phyloP scores from a whole-genome alignment of 2,113 vertebrate genomes.

The Sinosuthora webbiana region DNA sequence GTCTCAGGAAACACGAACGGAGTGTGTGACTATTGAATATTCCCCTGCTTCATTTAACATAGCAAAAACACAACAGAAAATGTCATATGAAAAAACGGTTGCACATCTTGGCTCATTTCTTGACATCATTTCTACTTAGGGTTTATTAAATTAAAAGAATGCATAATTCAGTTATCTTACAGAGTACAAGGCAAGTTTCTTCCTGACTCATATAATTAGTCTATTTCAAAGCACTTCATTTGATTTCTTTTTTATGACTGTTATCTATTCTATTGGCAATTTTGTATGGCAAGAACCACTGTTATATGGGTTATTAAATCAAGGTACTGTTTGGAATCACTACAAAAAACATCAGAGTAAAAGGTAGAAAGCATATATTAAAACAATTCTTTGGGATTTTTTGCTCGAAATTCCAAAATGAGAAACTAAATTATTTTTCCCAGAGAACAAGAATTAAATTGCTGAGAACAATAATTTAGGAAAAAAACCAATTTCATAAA shows the following conservation, averaged over 20 bases:
- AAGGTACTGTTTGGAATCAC: not conserved
- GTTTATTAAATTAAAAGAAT: conserved; percentile 27
- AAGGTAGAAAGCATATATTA: not conserved
- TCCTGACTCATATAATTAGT: conserved; percentile 11
- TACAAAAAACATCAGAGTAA: not conserved
- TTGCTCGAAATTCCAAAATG: not conserved
- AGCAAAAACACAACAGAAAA: not conserved
- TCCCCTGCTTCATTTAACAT: not conserved
- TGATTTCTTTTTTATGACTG: not conserved
- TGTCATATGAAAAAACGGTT: not conserved
- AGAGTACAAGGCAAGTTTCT: not conserved
- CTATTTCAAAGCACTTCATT: not conserved
- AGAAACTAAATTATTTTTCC: not conserved
- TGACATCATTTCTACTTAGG: not conserved
- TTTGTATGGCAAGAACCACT: not conserved
- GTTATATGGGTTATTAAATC: not conserved
- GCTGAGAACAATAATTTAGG: not conserved
- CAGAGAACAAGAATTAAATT: not conserved
- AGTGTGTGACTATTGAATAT: not conserved
- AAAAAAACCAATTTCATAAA: not conserved
- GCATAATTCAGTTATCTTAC: not conserved
- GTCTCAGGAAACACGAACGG: not conserved
- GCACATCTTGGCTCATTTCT: not conserved
- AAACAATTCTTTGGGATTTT: not conserved
- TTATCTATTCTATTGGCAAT: not conserved